Evolutionary conservation across 2,888 invertebrate species (phyloP).

Genomic region (Tridacna gigas): DNA sequence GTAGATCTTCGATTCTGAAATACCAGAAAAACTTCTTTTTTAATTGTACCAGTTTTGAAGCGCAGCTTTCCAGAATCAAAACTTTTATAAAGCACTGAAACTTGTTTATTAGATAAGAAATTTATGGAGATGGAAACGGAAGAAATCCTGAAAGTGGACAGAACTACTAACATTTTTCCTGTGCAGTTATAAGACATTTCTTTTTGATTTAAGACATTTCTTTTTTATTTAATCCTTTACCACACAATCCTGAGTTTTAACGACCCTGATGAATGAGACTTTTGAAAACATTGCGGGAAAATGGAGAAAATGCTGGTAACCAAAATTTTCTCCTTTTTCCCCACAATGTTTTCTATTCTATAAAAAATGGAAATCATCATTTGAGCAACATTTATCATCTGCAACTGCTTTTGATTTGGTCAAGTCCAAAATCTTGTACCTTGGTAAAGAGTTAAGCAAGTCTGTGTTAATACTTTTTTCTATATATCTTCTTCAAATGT

Average conservation of each 20-base stretch:
- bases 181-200: neutral
- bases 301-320: neutral
- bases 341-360: neutral
- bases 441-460: no score
- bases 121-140: neutral
- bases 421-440: no score
- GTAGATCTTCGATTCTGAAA: neutral
- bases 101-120: neutral
- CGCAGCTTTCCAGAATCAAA: neutral
- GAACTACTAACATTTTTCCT: neutral
- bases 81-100: neutral
- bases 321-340: neutral
- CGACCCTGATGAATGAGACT: neutral
- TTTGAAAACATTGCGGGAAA: slow-evolving; percentile 1
- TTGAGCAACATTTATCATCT: no score
- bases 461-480: no score
- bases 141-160: neutral
- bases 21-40: neutral
- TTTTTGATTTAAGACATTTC: neutral
- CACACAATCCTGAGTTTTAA: neutral
- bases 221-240: neutral
- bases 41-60: neutral
- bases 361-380: neutral
- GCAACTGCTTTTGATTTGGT: no score
- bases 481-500: no score